Base-by-base conservation (phyloP, 2,888 invertebrate genomes). In the Adineta ricciae region DNA sequence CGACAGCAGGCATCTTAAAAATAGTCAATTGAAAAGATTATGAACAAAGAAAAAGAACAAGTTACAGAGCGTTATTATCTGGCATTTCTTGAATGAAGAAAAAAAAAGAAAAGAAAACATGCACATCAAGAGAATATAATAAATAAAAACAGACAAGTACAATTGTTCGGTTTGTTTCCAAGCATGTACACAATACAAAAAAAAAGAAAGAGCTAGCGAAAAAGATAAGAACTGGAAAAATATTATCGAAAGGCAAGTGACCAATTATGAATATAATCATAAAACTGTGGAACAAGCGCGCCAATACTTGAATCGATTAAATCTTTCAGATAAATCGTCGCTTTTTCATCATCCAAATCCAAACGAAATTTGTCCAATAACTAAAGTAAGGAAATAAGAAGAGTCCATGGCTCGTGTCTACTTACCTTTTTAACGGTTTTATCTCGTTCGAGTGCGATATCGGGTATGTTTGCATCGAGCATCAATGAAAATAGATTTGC, bases 401-500 rank as follows among this genome's bases (percentile, higher is more conserved):
- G 4, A 36, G 7, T 27, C 8, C 3, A 64, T 64, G 4, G 9
- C 32, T 64, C 11, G 3, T 64, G 49, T 41, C 83, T 52, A 2
- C 50, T 84, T 56, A 98, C 96, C 91, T 99, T 99, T 90, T 95
- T 95, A 41, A 98, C 97, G 2, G 98, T 96, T 92, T 99, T 99
- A 90, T 99, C 99, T 0, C 98, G 98, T 89, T 99, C 99, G 1
- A 98, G 91, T 0, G 97, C 97, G 88, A 99, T 99, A 91, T 99
- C 99, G 0, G 98, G 98, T 84, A 99, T 96, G 86, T 95, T 96
- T 21, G 99, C 97, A 92, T 98, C 97, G 87, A 97, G 95, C 98
- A 99, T 98, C 87, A 99, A 92, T 0, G 97, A 95, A 91, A 99
- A 99, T 87, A 99, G 92, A 91, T 99, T 99, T 87, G 98, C 92